Percentiles rank a stretch among this genome's conserved stretches.
These are phyloP conservation scores for Phyllostomus discolor DNA, from an alignment of 2,113 vertebrate genomes.

Conservation along the genomic window DNA sequence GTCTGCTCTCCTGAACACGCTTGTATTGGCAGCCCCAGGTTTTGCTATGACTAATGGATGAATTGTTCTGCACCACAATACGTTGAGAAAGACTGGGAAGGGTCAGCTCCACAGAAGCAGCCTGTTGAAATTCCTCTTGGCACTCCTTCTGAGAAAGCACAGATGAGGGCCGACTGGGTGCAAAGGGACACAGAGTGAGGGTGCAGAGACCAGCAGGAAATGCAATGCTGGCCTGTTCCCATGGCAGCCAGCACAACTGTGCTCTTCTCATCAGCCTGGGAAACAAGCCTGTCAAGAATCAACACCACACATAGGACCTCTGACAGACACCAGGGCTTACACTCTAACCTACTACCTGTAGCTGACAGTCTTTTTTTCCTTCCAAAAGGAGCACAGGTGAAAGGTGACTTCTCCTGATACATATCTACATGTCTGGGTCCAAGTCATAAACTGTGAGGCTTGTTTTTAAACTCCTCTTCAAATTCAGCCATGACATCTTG, in stretches of 20 bases:
- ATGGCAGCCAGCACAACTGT: fast-evolving
- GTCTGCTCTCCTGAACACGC: fast-evolving
- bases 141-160: neutral
- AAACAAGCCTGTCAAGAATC: neutral
- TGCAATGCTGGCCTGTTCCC: fast-evolving
- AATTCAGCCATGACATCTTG: fast-evolving
- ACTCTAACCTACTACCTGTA: fast-evolving
- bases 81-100: fast-evolving
- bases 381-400: fast-evolving
- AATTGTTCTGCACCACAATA: fast-evolving
- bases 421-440: fast-evolving
- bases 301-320: fast-evolving
- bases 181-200: fast-evolving
- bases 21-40: neutral
- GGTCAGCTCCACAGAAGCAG: neutral
- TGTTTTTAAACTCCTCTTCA: neutral
- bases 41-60: fast-evolving
- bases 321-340: fast-evolving
- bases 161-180: neutral
- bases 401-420: neutral
- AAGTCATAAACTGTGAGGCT: fast-evolving
- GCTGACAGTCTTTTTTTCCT: neutral
- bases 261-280: fast-evolving
- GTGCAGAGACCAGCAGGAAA: fast-evolving
- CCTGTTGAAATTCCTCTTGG: neutral